Evolutionary conservation across 2,113 vertebrate species (phyloP), one percentile per base, ranked within the genome.

Genomic region (Catharus minimus): DNA sequence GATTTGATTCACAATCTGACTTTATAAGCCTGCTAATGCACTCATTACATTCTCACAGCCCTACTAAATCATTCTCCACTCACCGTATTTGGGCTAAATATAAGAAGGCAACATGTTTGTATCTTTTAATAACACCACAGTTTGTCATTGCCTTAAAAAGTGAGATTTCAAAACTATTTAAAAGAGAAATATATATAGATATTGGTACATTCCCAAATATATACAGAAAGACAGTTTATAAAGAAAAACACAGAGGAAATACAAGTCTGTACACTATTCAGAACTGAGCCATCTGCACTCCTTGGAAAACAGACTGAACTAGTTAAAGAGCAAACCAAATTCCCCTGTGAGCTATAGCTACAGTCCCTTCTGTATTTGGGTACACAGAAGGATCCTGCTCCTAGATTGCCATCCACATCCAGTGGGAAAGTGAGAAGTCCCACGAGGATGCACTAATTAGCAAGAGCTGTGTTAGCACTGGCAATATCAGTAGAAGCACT

Each of bases 1-100:
- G 61, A 91, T 83, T 94, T 94, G 85, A 83, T 83, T 90, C 79
- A 88, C 11, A 17, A 74, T 77, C 56, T 74, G 58, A 91, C 56
- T 80, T 92, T 94, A 91, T 56, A 89, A 86, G 72, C 64, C 15
- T 61, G n/a, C 14, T 89, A 87, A 76, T 66, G n/a, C 19, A 73
- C 36, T 89, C 38, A 62, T 89, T 68, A 81, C 41, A 36, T 53
- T 39, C 52, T 60, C 36, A 82, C 62, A 92, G 78, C 33, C 33
- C 58, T 68, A 60, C 39, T 81, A 87, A 87, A 86, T 87, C 64
- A 57, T 23, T 49, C 57, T 61, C 66, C 4, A 9, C 39, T 91
- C 58, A 55, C 5, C 0, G 0, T 68, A 79, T 75, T 72, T 72
- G 57, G 50, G 32, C 58, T 56, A 75, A 80, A 88, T 71, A 39